Base-by-base conservation (phyloP, 2,888 invertebrate species). In the Brenthis daphne region DNA sequence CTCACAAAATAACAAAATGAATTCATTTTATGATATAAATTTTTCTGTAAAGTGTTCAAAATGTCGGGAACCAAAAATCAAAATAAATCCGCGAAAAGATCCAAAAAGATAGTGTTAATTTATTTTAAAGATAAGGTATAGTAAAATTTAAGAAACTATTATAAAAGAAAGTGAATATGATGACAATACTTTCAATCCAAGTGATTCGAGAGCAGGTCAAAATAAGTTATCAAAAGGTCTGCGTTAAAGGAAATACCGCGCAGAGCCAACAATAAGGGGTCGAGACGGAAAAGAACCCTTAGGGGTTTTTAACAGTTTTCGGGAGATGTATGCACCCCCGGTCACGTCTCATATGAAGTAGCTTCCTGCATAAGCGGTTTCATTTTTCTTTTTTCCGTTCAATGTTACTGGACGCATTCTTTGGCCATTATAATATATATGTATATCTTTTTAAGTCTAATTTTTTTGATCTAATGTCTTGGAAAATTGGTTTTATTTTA, bases 341-440 rank as follows among this genome's bases (percentile, higher is more conserved):
- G 89, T 91, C 92, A 92, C 92, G 92, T 92, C 85, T 85, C 85
- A 83, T 88, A 91, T 89, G 89, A 87, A 91, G 87, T 86, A 85
- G 89, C 89, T 87, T 86, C 88, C 88, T 87, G 89, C 84, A 87
- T 90, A 88, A 89, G 85, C 84, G 84, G 83, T 85, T 85, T 83
- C 89, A 90, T 90, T 90, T 90, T 89, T 91, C 87, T 89, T 84
- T 83, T 29, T 73, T 71, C 74, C 71, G 77, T 77, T 72, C 73
- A 70, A 58, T 75, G 54, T 60, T 64, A 58, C 67, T 68, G 70
- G 69, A 67, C 70, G 37, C 47, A 54, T 64, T 53, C 29, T 69
- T 55, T 66, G 69, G 67, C 72, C 65, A 57, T 61, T 60, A 57
- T 60, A 29, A 14, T n/a, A 56, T 57, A 13, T 43, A 24, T 29